These are phyloP conservation scores for Colossoma macropomum DNA, from an alignment of 2,113 vertebrate genomes.

Conservation along the genomic window DNA sequence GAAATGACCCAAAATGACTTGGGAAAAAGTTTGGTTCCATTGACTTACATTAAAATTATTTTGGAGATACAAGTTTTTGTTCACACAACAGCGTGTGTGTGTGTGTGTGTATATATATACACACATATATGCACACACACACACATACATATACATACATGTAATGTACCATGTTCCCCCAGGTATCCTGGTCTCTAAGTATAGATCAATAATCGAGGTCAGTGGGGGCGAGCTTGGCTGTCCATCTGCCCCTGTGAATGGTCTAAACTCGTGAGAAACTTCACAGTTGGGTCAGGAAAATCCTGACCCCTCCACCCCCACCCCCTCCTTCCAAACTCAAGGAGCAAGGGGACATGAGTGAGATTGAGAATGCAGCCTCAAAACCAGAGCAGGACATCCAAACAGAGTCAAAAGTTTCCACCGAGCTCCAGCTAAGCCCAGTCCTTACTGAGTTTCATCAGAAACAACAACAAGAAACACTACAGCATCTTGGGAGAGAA, in stretches of 20 bases:
- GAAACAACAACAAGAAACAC: neutral
- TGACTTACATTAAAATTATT: no score
- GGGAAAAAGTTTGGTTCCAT: no score
- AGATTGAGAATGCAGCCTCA: conserved; percentile 46
- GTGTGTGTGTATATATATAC: no score
- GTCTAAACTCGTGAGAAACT: conserved; percentile 72
- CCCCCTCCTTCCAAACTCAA: neutral
- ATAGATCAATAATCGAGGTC: conserved; percentile 62
- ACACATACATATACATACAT: no score
- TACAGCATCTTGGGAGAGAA: neutral
- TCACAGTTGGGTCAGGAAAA: conserved; percentile 44
- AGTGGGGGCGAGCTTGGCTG: conserved; percentile 65
- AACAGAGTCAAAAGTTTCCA: conserved; percentile 73
- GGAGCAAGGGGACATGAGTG: conserved; percentile 22
- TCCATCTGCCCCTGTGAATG: conserved; percentile 49
- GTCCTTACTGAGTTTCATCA: conserved; percentile 34
- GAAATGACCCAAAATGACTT: no score
- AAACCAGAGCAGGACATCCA: conserved; percentile 54
- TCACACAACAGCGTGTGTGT: no score
- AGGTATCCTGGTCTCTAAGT: conserved; percentile 39
- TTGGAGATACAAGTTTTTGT: no score
- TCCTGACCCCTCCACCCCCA: conserved; percentile 21
- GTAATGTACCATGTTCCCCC: neutral
- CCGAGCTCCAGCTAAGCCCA: conserved; percentile 32
- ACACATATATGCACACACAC: no score